Base-by-base conservation (phyloP, 1,140 invertebrate genomes). In the Drosophila triauraria region DNA sequence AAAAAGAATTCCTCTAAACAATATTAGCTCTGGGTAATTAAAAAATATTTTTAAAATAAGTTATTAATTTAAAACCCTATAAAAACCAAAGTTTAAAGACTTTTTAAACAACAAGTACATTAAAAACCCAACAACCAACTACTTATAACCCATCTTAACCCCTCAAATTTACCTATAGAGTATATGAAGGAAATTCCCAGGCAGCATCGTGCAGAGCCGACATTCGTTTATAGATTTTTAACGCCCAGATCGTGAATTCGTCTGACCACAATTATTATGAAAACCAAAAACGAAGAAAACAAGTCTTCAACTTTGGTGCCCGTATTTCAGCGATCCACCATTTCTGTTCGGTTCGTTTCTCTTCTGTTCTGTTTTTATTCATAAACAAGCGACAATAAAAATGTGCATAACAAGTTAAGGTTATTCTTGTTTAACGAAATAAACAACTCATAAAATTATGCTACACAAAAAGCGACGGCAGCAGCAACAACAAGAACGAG, bases 361-460 rank as follows among this genome's bases (percentile, higher is more conserved):
- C 25, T 51, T 61, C 20, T 20, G 17, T 62, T 47, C 40, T 46
- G 43, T 38, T 63, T 82, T 86, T 75, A 75, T 75, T 86, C 65
- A 70, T 79, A 79, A 82, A 79, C 64, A 85, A 82, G 62, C 79
- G 70, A 79, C 79, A 86, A 78, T 81, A 70, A 81, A 78, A 86
- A 71, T 70, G 63, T 64, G 72, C 68, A 67, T 86, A 82, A 65
- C 58, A 85, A 68, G 48, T 50, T 57, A 80, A 63, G 86, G 80
- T 87, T 80, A 87, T 87, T 79, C 79, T 82, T 83, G 77, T 67
- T 88, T 67, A 88, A 83, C 81, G 81, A 88, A 87, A 81, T 81
- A 87, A 88, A 88, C 84, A 87, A 78, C 68, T 78, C 84, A 58
- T 88, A 71, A 80, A 87, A 83, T 80, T 83, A 88, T 88, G 77